Evolutionary conservation across 2,797 vertebrate genomes (phyloP), one percentile per base, ranked within the genome.

Genomic region (Toxotes lorentzi): DNA sequence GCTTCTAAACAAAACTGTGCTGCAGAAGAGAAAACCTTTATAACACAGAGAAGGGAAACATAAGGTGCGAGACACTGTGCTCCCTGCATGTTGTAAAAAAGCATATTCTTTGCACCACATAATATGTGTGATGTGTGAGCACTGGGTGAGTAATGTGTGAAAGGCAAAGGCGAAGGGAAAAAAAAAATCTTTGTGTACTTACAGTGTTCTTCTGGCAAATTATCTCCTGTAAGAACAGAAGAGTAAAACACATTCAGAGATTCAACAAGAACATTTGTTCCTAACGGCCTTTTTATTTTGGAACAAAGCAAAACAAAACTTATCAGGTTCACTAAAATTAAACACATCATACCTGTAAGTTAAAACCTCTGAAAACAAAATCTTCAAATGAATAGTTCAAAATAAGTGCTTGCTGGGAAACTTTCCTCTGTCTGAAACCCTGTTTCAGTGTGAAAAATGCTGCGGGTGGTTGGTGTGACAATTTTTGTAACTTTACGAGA

Each of bases 121-220:
- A 62, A 78, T 83, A 59, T 24, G 84, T 84, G 85, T 43, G 77
- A 88, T 77, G 76, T 81, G 82, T 86, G 83, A 90, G 75, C 66
- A 38, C 23, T 6, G 79, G 62, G 69, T 84, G 85, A 84, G 73
- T 70, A 86, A 86, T 30, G 84, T 88, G 82, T 82, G 84, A 89
- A 86, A 89, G 73, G 71, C 32, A 81, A 65, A 79, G 41, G 62
- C 10, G 27, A 73, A 43, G 69, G 35, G 45, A 32, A 38, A 51
- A 23, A 17, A 45, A 35, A 14, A 68, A 9, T 71, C 50, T 69
- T 70, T 59, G 27, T 75, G 91, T 96, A 99, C 98, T 99, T 93
- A 99, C 98, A 94, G 97, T 98, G 95, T 99, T 99, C 95, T 99
- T 99, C 95, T 99, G 98, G 95, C 96, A 99, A 94, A 99, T 97